phyloP scores from a whole-genome alignment of 2,888 invertebrate genomes.

The Liodrosophila aerea region DNA sequence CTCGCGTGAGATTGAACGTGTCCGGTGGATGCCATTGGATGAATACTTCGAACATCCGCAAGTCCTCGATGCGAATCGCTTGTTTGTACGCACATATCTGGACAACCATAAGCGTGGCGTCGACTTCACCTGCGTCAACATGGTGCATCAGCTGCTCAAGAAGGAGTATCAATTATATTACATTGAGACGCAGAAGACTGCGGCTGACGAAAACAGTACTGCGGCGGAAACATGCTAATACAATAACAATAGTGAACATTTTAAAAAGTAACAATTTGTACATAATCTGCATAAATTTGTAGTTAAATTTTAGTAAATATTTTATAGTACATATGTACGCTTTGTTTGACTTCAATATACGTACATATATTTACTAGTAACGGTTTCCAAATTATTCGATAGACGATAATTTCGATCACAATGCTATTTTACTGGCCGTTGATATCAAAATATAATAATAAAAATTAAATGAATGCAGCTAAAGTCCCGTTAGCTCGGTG shows the following conservation, averaged over 20 bases:
- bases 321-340: neutral
- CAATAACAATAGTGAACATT: constrained; percentile 18
- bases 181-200: constrained; percentile 54
- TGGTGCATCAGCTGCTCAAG: constrained; percentile 78
- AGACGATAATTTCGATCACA: constrained; percentile 7
- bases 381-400: no score
- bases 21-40: constrained; percentile 91
- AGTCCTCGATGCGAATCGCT: constrained; percentile 88
- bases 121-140: constrained; percentile 85
- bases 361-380: no score
- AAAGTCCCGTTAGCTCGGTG: constrained; percentile 41
- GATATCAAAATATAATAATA: constrained; percentile 28
- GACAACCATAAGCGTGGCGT: constrained; percentile 86
- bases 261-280: constrained; percentile 23
- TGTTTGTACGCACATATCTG: constrained; percentile 86
- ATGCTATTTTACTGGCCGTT: constrained; percentile 18
- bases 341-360: no score
- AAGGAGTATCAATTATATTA: constrained; percentile 79
- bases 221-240: neutral
- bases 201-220: neutral
- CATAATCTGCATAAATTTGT: constrained; percentile 17
- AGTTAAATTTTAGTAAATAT: constrained; percentile 18
- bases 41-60: constrained; percentile 88
- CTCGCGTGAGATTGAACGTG: constrained; percentile 89
- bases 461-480: constrained; percentile 1